Conservation (phyloP, 2,113 vertebrate species). For the Stegostoma tigrinum region DNA sequence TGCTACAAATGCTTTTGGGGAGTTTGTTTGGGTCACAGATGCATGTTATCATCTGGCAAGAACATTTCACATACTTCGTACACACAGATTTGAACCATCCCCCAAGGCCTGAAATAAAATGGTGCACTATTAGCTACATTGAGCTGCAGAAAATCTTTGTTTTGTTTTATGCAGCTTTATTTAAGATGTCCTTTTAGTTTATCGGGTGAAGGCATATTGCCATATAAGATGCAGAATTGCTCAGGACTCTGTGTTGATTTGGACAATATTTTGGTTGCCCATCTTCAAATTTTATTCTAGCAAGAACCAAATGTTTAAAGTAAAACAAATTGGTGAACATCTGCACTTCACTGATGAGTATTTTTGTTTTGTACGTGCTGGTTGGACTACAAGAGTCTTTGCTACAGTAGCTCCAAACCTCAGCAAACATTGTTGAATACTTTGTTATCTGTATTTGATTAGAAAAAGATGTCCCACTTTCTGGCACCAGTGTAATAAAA, state of each 20-base stretch:
- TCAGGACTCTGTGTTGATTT: background rate
- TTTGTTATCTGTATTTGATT: background rate
- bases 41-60: background rate
- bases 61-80: background rate
- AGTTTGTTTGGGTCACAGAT: background rate
- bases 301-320: background rate
- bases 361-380: background rate
- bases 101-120: background rate
- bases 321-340: background rate
- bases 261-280: background rate
- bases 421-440: background rate
- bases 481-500: slow-evolving; percentile 1
- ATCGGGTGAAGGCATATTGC: background rate
- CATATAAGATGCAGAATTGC: background rate
- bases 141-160: background rate
- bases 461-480: background rate
- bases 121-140: background rate
- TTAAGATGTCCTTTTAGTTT: background rate
- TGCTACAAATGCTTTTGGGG: background rate
- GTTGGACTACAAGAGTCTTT: background rate
- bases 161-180: background rate
- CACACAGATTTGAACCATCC: background rate
- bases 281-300: background rate
- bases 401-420: background rate
- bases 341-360: background rate